Percentiles rank a stretch among this genome's conserved stretches.
phyloP scores from a whole-genome alignment of 2,888 invertebrate species.

The Mesochorus sp. region DNA sequence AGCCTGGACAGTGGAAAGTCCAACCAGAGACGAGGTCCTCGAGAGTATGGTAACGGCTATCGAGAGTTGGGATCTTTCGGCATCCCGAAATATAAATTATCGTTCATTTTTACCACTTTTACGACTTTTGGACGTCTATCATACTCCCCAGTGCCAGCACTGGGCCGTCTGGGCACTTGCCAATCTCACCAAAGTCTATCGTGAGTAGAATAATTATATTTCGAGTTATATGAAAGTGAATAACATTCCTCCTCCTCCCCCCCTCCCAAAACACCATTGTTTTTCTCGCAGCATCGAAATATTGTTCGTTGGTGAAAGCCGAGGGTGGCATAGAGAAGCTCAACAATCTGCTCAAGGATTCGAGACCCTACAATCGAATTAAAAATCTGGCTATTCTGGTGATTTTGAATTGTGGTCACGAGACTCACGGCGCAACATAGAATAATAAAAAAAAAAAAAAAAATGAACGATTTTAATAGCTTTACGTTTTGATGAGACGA shows the following conservation, averaged over 20 bases:
- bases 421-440: conserved; percentile 23
- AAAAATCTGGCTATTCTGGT: conserved; percentile 88
- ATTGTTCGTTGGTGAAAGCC: conserved; percentile 92
- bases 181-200: conserved; percentile 96
- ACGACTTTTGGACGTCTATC: conserved; percentile 90
- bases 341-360: conserved; percentile 85
- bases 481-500: conserved; percentile 15
- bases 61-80: conserved; percentile 92
- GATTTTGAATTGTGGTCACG: conserved; percentile 85
- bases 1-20: conserved; percentile 90
- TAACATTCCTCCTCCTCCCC: too few relatives aligned
- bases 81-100: conserved; percentile 97
- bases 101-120: conserved; percentile 97
- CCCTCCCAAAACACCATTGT: too few relatives aligned
- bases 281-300: conserved; percentile 90
- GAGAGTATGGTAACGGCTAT: conserved; percentile 91
- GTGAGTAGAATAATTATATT: conserved; percentile 84
- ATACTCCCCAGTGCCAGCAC: conserved; percentile 95
- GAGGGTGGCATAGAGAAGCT: conserved; percentile 93
- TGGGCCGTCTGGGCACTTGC: conserved; percentile 99
- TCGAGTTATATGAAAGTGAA: not conserved
- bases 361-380: conserved; percentile 86
- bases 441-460: conserved; percentile 25
- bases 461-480: conserved; percentile 22
- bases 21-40: conserved; percentile 88